These are phyloP conservation scores for Macrotrachela quadricornifera DNA, from an alignment of 1,140 invertebrate species.

Conservation along the genomic window DNA sequence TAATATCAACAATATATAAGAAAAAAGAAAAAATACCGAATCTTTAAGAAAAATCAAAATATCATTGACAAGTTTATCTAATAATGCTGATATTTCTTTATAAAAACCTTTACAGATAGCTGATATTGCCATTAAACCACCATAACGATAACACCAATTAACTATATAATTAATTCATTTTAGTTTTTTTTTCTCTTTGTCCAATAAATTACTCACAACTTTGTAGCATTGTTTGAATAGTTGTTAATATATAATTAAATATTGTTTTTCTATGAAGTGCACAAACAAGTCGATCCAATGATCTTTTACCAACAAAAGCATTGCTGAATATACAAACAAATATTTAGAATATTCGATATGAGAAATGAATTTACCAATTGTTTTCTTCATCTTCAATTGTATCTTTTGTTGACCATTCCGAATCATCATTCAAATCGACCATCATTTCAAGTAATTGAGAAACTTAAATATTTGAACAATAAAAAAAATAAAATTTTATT, in stretches of 20 bases:
- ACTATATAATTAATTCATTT: conserved; percentile 14
- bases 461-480: conserved; percentile 29
- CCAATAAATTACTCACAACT: conserved; percentile 42
- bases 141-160: conserved; percentile 49
- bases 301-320: conserved; percentile 69
- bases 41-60: conserved; percentile 69
- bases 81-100: conserved; percentile 81
- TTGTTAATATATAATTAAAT: conserved; percentile 60
- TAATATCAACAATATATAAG: not conserved
- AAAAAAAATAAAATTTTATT: not conserved
- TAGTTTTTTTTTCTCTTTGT: not conserved
- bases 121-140: conserved; percentile 90
- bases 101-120: conserved; percentile 92
- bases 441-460: conserved; percentile 73
- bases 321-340: conserved; percentile 14
- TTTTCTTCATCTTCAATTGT: conserved; percentile 47
- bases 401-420: conserved; percentile 55
- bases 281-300: conserved; percentile 81
- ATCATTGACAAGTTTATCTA: conserved; percentile 61
- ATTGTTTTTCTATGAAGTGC: conserved; percentile 67
- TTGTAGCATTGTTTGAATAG: conserved; percentile 63
- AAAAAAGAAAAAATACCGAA: conserved; percentile 33
- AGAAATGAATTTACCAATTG: not conserved
- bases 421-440: conserved; percentile 83
- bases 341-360: not conserved